These are phyloP conservation scores for Eupsilia transversa DNA, from an alignment of 2,888 invertebrate species.

Conservation along the genomic window DNA sequence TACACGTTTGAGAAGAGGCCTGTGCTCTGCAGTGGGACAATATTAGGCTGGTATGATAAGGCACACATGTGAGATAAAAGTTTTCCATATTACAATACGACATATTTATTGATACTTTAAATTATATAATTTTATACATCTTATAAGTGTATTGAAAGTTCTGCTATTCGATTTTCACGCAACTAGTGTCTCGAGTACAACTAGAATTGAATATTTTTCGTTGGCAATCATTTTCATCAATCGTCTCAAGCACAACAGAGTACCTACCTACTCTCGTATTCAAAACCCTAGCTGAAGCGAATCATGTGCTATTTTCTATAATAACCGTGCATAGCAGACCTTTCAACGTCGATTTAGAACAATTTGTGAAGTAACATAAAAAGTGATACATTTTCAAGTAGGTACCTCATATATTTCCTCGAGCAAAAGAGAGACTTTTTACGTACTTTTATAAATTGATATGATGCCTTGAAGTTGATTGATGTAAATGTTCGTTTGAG, in stretches of 20 bases:
- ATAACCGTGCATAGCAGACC: conserved; percentile 1
- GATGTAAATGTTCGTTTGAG: conserved; percentile 40
- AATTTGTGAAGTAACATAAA: conserved; percentile 13
- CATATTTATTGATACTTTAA: no score
- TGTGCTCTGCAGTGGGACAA: no score
- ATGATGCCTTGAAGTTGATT: conserved; percentile 49
- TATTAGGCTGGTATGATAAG: no score
- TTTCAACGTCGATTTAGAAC: not conserved
- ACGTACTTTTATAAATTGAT: conserved; percentile 41
- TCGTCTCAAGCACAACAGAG: not conserved
- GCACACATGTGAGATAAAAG: no score
- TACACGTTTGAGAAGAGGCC: no score
- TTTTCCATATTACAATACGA: no score
- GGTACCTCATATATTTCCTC: conserved; percentile 12
- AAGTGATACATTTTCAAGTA: conserved; percentile 42
- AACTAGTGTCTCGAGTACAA: not conserved
- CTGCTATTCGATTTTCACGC: not conserved
- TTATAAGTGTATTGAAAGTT: no score
- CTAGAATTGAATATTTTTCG: not conserved
- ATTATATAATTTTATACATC: no score
- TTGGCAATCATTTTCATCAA: no score
- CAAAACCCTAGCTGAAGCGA: not conserved
- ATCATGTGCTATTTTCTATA: conserved; percentile 8
- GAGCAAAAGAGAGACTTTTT: conserved; percentile 18
- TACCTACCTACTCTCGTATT: not conserved